Percentiles rank a stretch among this genome's conserved stretches.
These are phyloP conservation scores for Platycheirus albimanus DNA, from an alignment of 2,888 invertebrate genomes.

Conservation along the genomic window DNA sequence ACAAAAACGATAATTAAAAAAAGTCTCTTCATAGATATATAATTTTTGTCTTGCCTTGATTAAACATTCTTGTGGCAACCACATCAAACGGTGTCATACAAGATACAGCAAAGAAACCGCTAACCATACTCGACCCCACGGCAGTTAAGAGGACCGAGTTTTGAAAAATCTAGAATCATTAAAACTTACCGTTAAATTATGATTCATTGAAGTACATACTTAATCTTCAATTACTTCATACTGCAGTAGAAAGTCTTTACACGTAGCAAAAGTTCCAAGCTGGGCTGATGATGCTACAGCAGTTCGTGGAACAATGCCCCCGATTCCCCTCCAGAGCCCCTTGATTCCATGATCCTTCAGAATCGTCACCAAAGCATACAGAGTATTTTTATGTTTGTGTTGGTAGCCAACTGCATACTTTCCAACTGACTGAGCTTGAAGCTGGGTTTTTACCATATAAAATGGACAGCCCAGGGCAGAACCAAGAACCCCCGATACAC, in stretches of 20 bases:
- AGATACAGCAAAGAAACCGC: constrained; percentile 89
- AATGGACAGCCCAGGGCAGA: constrained; percentile 89
- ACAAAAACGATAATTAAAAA: too few species aligned
- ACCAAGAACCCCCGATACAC: constrained; percentile 87
- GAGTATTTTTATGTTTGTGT: constrained; percentile 87
- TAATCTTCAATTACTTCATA: constrained; percentile 74
- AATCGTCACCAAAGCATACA: constrained; percentile 83
- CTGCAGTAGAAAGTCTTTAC: constrained; percentile 83
- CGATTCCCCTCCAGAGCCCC: constrained; percentile 91
- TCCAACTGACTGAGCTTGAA: constrained; percentile 88
- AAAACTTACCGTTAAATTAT: constrained; percentile 57
- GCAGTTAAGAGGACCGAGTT: constrained; percentile 85
- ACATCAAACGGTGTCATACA: constrained; percentile 95
- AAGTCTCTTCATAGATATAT: too few species aligned
- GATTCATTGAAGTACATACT: too few species aligned
- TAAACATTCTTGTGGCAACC: constrained; percentile 92
- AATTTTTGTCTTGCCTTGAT: constrained; percentile 87
- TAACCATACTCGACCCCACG: constrained; percentile 88
- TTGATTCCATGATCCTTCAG: constrained; percentile 84
- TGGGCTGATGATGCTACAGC: constrained; percentile 93
- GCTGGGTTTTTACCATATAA: constrained; percentile 92
- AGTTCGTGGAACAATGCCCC: constrained; percentile 88
- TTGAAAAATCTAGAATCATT: constrained; percentile 69
- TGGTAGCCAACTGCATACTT: constrained; percentile 93
- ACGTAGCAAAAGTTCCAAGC: constrained; percentile 89